Evolutionary conservation across 64 coral and sea anemone genomes (phyloP), one percentile per base, ranked within the genome.

Genomic region (Pachyseris speciosa): DNA sequence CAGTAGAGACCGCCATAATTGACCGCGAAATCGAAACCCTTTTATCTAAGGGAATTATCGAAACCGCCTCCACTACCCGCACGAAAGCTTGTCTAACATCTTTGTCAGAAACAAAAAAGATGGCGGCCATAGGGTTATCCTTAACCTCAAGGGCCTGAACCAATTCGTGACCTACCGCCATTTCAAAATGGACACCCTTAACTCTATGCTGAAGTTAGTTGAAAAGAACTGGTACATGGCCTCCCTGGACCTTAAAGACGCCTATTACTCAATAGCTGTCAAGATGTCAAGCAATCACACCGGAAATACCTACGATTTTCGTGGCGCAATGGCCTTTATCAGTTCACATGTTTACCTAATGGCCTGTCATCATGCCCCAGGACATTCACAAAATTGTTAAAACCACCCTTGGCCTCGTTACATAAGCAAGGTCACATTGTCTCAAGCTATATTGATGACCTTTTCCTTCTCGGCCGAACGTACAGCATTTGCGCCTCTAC

Each of bases 361-460:
- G 81, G 81, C 1, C 37, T 85, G 19, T 64, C 81, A 1, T 85
- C 3, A 22, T 30, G 40, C 20, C 81, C 75, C 15, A 64, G 80
- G 25, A 58, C 64, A 84, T 84, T 84, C 25, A 84, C 80, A 2
- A 84, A 84, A 67, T 31, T 84, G 16, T 47, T 84, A 17, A 84
- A 84, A 47, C 58, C 80, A 64, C 17, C 61, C 5, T 50, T 65
- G 7, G 4, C 43, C 15, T 22, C 22, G 9, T 20, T 84, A 3
- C 53, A 67, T 37, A 33, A 19, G 19, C 10, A 19, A 30, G 77
- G 77, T 7, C 53, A 57, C 22, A 53, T 78, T 17, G 6, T n/a
- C 7, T 2, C 11, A 7, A 38, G 40, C 17, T 78, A 78, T 20
- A 81, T 81, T 31, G 77, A 81, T 26, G 48, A 61, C 41, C 55